A percentile compares a stretch with the other conserved stretches of the same genome.
These are phyloP conservation scores for Megaceryle maxima DNA, from an alignment of 2,113 vertebrate species.

Conservation along the genomic window DNA sequence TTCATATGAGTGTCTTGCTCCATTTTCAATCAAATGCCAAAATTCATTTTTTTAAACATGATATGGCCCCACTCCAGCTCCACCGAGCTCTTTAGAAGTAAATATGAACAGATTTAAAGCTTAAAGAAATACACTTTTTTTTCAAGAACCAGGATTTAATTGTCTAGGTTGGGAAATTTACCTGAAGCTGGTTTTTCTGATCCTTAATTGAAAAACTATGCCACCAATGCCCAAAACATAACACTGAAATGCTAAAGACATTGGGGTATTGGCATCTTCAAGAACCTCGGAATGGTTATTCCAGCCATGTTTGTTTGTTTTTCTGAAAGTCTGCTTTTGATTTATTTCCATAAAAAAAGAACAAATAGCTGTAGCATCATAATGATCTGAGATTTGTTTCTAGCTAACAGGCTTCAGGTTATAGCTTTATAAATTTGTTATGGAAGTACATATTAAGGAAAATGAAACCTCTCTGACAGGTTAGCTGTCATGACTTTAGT, in stretches of 20 bases:
- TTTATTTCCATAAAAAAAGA: slow-evolving; percentile 70
- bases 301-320: slow-evolving; percentile 7
- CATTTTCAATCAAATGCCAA: background rate
- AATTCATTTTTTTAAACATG: slow-evolving; percentile 10
- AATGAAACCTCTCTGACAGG: slow-evolving; percentile 37
- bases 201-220: slow-evolving; percentile 79
- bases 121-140: slow-evolving; percentile 72
- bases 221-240: slow-evolving; percentile 72
- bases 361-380: slow-evolving; percentile 38
- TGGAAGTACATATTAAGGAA: slow-evolving; percentile 44
- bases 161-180: slow-evolving; percentile 75
- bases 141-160: slow-evolving; percentile 71
- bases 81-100: slow-evolving; percentile 1
- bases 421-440: slow-evolving; percentile 53
- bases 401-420: slow-evolving; percentile 35
- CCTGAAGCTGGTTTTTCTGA: slow-evolving; percentile 25
- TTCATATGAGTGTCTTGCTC: background rate
- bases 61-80: background rate
- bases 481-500: background rate
- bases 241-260: slow-evolving; percentile 74
- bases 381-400: slow-evolving; percentile 57
- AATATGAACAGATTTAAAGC: slow-evolving; percentile 50
- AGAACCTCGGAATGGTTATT: slow-evolving; percentile 23
- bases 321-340: slow-evolving; percentile 70
- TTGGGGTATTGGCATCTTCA: slow-evolving; percentile 66